Base-by-base conservation (phyloP, 2,888 invertebrate species). In the Marronus borbonicus region DNA sequence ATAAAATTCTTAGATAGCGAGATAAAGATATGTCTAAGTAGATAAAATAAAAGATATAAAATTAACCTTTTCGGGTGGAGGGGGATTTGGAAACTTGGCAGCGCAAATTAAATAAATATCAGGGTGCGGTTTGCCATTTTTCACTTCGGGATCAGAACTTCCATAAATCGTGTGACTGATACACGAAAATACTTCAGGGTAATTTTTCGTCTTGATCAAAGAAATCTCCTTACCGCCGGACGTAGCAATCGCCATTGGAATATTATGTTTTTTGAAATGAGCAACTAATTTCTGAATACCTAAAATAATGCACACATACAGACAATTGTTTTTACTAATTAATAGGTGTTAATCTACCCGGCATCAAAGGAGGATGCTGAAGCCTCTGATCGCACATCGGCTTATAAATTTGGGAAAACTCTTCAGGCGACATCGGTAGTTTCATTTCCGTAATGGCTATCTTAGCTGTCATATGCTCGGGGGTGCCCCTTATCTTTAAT, bases 401-500 rank as follows among this genome's bases (percentile, higher is more conserved):
- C 75, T 92, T 88, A 82, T 94, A 91, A 80, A 92, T 90, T 58
- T 90, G 87, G 76, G 92, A 88, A 85, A 94, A 96, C 82, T 96
- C 92, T 1, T 91, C 91, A 0, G 92, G 90, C 3, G 92, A 90
- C 39, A 95, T 88, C 0, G 95, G 94, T 62, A 97, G 88, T 44
- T 91, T 89, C 81, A 95, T 89, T 83, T 94, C 93, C 80, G 90
- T 89, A 69, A 94, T 91, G 72, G 94, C 90, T 70, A 93, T 93
- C 88, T 92, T 91, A 0, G 94, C 93, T 3, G 94, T 91, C 39
- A 93, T 92, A 83, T 90, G 90, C 85, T 95, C 94, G 0, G 93
- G 93, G 44, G 93, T 93, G 4, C 96, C 96, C 83, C 95, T 91
- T n/a, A 95, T 90, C 87, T 93, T 93, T 88, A 93, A 91, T 88